Evolutionary conservation across 2,797 vertebrate genomes (phyloP), one percentile per base, ranked within the genome.

Genomic region (Enteromius thamalakanensis): DNA sequence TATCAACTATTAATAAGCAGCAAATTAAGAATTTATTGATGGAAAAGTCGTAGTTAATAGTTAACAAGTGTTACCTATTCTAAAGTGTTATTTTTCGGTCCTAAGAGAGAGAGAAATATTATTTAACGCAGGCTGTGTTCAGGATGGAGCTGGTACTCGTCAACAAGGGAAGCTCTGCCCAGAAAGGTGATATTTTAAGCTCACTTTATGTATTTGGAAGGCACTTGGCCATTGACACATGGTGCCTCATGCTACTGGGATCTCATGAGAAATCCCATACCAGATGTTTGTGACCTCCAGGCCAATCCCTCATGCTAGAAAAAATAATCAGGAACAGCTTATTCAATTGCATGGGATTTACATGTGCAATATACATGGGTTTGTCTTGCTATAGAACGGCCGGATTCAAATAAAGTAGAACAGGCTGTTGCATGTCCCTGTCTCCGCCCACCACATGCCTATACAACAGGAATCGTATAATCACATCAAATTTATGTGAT

Each of bases 211-310:
- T 34, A 69, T 68, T 78, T 17, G 69, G 42, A 42, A 78, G 68
- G 32, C 55, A 51, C 60, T 47, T 68, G 70, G 83, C 29, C 51
- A 72, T n/a, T 67, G 40, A 80, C 21, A n/a, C n/a, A 45, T 26
- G 58, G 55, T 75, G 49, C 7, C 34, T 37, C 37, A 58, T 60
- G 19, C 72, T 60, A 40, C 55, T 65, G 19, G 34, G 62, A 42
- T 40, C 69, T 32, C 19, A 23, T 55, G 53, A 76, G 75, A 81
- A 84, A 76, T 85, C 79, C 79, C 65, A 53, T 77, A 85, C 26
- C 84, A 81, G 84, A 81, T 85, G 79, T 81, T 81, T 84, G 65
- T 37, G 78, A 80, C 72, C 72, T 40, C 60, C 45, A n/a, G 10
- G 74, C 3, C 77, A 84, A 79, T 84, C 69, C 68, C 45, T 80